Evolutionary conservation across 2,113 vertebrate genomes (phyloP), one percentile per base, ranked within the genome.

Genomic region (Pitta sordida): DNA sequence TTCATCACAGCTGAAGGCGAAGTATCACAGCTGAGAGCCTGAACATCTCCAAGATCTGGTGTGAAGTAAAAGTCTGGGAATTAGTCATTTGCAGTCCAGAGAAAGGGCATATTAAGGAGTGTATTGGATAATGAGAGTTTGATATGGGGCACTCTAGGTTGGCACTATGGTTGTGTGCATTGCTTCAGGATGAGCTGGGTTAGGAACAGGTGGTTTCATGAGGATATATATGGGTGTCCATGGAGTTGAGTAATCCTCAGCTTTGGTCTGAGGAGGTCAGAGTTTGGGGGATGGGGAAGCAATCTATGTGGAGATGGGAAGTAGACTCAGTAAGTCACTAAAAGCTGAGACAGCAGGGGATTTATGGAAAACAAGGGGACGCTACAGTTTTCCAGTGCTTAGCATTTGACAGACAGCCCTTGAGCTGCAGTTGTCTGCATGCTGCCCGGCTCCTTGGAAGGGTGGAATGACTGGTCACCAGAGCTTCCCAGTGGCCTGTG

Each of bases 1-100:
- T 79, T 59, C n/a, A 44, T 74, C 41, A 9, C 44, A 83, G 63
- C n/a, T 3, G 3, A 41, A 46, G 36, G 5, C 0, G 0, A 12
- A 11, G 5, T n/a, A 77, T 37, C 32, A 30, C 6, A 2, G 12
- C 43, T 63, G 52, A 75, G 48, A 69, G 13, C 27, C 44, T 39
- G 12, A 69, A 21, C 4, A 4, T 41, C 21, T 77, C 34, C 15
- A 26, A 29, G 52, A 51, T 39, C 43, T 89, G 10, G 21, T 52
- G 20, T 74, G 37, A 58, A 67, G 34, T 70, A 51, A 63, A 84
- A 87, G 15, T 39, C 34, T 83, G 52, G 15, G 29, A 65, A 58
- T 46, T 58, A 76, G 23, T 70, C 1, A 2, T 43, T 67, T 81
- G 32, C 43, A 43, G 32, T 20, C 13, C 41, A 37, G 27, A 43